Evolutionary conservation across 1,140 invertebrate genomes (phyloP), one percentile per base, ranked within the genome.

Genomic region (Scaptodrosophila lebanonensis): DNA sequence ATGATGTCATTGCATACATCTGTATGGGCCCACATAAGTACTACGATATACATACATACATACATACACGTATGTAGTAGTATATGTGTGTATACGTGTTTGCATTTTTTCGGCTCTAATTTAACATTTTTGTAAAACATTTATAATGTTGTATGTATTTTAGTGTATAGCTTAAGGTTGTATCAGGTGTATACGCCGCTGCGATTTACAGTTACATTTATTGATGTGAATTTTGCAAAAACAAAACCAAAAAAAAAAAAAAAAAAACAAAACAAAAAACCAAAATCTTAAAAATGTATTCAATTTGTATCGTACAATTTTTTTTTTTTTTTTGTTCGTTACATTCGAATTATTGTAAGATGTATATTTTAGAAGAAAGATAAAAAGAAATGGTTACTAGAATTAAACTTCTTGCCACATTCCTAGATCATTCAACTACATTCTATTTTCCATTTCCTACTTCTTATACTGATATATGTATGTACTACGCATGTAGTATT

Each of bases 111-210:
- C n/a, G n/a, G n/a, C n/a, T n/a, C n/a, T n/a, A n/a, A n/a, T n/a
- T n/a, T n/a, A n/a, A n/a, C n/a, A n/a, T n/a, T n/a, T n/a, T n/a
- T n/a, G n/a, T n/a, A n/a, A n/a, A n/a, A n/a, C n/a, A n/a, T n/a
- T n/a, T n/a, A n/a, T n/a, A n/a, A n/a, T n/a, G n/a, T n/a, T n/a
- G 53, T 39, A 42, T 48, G 35, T 61, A 48, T 20, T 53, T 61
- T 54, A 45, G 36, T 18, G 50, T 33, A 43, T 27, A 54, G 58
- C 58, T 54, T 54, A 61, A 54, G 58, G 58, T 61, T 61, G 58
- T 61, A 50, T 61, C 51, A 13, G 27, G 18, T 53, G 42, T 60
- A 60, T 60, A 59, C 56, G 48, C 38, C 47, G 47, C 54, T 51
- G 22, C 50, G 47, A 53, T 57, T 49, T 50, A n/a, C 27, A 45